Base-by-base conservation (phyloP, 2,888 invertebrate species). In the Pachliopta kotzebuea region DNA sequence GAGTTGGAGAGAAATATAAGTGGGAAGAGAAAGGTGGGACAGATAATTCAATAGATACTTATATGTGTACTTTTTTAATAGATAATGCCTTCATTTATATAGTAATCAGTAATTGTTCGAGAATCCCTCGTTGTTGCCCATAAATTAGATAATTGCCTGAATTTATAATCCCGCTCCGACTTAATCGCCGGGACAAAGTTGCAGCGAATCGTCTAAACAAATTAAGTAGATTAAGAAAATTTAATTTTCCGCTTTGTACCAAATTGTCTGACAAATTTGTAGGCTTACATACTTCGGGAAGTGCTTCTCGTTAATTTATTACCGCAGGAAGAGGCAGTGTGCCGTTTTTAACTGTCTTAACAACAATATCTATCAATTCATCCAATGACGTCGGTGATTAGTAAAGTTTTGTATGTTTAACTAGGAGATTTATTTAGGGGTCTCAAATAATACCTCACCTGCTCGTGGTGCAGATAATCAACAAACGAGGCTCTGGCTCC, bases 141-240 rank as follows among this genome's bases (percentile, higher is more conserved):
- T 57, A 60, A 65, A 74, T 75, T 78, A 75, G 67, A 61, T 67
- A 73, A 76, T 77, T 73, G 76, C 72, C 76, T 74, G 74, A 78
- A 79, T 83, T 81, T 76, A 78, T 79, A 79, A 83, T 78, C 78
- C 73, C 66, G 72, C 75, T 73, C 72, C 70, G 77, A 79, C 79
- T 79, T 75, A 79, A 78, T 77, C 75, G 72, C 71, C 69, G 69
- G 73, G 70, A 72, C 69, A 70, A 69, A 74, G 76, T 76, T 67
- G 67, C 69, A 70, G 71, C 65, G 74, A 76, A 74, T 72, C 68
- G 71, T 62, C 74, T 71, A 76, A 78, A 80, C 77, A 80, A 79
- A 80, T 79, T 79, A 73, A 72, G 70, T 69, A 74, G 79, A 84
- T 84, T 83, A 84, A 74, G 79, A 74, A 81, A 83, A 84, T 83